Evolutionary conservation across 2,888 invertebrate species (phyloP).

Genomic region (Cheilosia variabilis): DNA sequence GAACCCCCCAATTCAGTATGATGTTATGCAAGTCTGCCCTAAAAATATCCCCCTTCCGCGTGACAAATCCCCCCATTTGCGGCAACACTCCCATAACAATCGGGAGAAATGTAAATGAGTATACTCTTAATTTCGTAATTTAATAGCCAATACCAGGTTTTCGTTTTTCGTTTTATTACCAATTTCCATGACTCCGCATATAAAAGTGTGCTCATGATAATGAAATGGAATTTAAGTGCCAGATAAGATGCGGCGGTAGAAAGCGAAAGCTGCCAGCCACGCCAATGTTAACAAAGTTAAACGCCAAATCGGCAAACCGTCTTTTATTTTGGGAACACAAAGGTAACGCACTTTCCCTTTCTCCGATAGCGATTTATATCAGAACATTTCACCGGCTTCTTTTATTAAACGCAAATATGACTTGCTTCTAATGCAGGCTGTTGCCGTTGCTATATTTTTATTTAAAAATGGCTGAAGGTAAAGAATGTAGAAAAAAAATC

Average conservation of each 20-base stretch:
- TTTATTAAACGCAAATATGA: slow-evolving; percentile 20
- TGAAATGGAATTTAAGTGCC: slow-evolving; percentile 36
- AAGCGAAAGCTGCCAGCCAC: slow-evolving; percentile 30
- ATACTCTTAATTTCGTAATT: slow-evolving; percentile 41
- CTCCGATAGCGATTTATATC: slow-evolving; percentile 26
- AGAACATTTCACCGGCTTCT: slow-evolving; percentile 26
- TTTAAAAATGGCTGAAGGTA: not conserved
- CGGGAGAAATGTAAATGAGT: slow-evolving; percentile 24
- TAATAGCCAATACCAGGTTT: slow-evolving; percentile 22
- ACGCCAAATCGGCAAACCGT: slow-evolving; percentile 8
- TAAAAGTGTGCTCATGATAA: slow-evolving; percentile 22
- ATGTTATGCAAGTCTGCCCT: not conserved
- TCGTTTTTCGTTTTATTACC: slow-evolving; percentile 29
- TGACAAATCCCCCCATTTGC: not conserved
- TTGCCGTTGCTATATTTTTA: slow-evolving; percentile 8
- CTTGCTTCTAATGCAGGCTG: slow-evolving; percentile 1
- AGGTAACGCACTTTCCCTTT: slow-evolving; percentile 30
- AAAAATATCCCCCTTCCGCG: not conserved
- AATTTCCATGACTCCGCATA: slow-evolving; percentile 43
- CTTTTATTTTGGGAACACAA: slow-evolving; percentile 31
- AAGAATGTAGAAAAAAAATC: slow-evolving; percentile 18
- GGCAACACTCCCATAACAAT: slow-evolving; percentile 8
- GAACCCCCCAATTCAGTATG: not conserved
- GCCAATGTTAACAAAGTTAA: slow-evolving; percentile 10
- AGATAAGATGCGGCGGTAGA: slow-evolving; percentile 24